A percentile compares a stretch with the other conserved stretches of the same genome.
Evolutionary conservation across 30 jellyfish, hydroid and myxozoan species (phyloP).

Genomic region (Mastigias papua): DNA sequence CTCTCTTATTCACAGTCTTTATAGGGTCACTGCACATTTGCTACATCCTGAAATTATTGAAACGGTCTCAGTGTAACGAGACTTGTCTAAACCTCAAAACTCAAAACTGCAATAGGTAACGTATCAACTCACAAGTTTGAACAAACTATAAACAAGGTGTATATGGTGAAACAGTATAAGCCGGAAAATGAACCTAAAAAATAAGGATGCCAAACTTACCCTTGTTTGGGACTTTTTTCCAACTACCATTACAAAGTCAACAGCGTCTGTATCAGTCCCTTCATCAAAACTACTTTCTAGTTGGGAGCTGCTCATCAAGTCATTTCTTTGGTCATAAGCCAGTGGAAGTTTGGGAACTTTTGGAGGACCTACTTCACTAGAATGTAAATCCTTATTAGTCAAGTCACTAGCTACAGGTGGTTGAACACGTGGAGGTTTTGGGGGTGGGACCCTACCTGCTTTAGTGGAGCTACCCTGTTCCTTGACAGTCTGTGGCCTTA

Average conservation of each 20-base stretch:
- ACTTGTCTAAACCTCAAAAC: too few species aligned
- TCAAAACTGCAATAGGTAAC: not conserved
- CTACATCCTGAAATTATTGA: too few species aligned
- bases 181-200: not conserved
- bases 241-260: not conserved
- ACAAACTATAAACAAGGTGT: too few species aligned
- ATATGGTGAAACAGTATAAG: not conserved
- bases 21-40: too few species aligned
- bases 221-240: not conserved
- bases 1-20: too few species aligned
- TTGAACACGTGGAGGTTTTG: conserved; percentile 68
- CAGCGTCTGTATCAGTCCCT: not conserved
- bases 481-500: conserved; percentile 23
- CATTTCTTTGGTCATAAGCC: not conserved
- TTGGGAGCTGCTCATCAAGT: not conserved
- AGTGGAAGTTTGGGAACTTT: not conserved
- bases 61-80: too few species aligned
- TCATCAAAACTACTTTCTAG: conserved; percentile 28
- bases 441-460: conserved; percentile 61
- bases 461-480: conserved; percentile 18
- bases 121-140: not conserved
- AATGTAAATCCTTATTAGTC: conserved; percentile 29
- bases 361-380: not conserved
- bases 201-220: conserved; percentile 1
- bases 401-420: conserved; percentile 25